phyloP scores from a whole-genome alignment of 2,113 vertebrate species.

The Pluvialis apricaria region DNA sequence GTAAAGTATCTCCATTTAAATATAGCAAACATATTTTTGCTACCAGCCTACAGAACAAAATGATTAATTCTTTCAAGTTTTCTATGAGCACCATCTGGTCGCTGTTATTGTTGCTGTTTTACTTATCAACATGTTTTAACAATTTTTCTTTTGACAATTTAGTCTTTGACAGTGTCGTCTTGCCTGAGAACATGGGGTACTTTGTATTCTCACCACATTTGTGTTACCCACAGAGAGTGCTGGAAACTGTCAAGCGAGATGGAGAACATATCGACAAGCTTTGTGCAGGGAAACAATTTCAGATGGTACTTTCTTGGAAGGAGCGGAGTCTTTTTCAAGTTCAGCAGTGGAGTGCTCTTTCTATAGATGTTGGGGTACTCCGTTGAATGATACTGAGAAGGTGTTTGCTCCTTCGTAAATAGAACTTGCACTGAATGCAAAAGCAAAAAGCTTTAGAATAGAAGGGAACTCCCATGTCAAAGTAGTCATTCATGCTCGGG shows the following conservation, averaged over 20 bases:
- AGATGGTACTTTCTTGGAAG: background rate
- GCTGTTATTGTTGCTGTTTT: background rate
- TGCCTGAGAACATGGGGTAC: background rate
- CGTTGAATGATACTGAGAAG: background rate
- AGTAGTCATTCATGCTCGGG: background rate
- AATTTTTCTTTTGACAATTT: background rate
- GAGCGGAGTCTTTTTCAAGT: background rate
- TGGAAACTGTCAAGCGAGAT: background rate
- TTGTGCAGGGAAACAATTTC: background rate
- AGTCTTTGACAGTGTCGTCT: background rate
- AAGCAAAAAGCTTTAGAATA: background rate
- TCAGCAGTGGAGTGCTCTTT: background rate
- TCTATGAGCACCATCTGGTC: conserved; percentile 25
- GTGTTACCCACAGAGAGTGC: background rate
- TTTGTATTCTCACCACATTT: background rate
- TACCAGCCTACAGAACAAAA: background rate
- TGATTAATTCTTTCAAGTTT: conserved; percentile 14
- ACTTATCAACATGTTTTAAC: background rate
- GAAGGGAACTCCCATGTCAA: background rate
- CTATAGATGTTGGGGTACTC: background rate
- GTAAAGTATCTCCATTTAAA: background rate
- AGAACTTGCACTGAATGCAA: background rate
- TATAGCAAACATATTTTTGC: conserved; percentile 18
- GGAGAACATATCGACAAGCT: background rate
- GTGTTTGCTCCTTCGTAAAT: background rate